These are phyloP conservation scores for Erynnis tages DNA, from an alignment of 2,888 invertebrate species.

Conservation along the genomic window DNA sequence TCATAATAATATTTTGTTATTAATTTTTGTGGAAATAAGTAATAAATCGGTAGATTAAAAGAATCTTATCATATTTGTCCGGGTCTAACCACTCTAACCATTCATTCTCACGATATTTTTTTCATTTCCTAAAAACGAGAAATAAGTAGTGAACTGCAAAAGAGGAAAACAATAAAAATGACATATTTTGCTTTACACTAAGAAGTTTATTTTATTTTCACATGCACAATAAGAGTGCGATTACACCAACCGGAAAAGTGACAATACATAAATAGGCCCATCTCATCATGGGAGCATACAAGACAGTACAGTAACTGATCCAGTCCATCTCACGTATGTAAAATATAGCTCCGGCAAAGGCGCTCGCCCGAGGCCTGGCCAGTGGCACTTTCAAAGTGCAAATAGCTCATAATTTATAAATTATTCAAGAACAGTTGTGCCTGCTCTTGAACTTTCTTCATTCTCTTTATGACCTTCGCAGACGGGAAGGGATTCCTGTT, in stretches of 20 bases:
- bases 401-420: conserved; percentile 47
- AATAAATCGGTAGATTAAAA: no score
- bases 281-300: conserved; percentile 40
- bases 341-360: conserved; percentile 28
- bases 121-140: not conserved
- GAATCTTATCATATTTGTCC: no score
- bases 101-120: not conserved
- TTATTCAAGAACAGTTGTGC: conserved; percentile 60
- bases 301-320: conserved; percentile 37
- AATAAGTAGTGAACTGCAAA: not conserved
- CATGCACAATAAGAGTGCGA: conserved; percentile 66
- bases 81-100: no score
- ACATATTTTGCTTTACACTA: conserved; percentile 64
- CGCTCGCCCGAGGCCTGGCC: conserved; percentile 35
- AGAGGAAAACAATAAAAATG: conserved; percentile 12
- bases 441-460: conserved; percentile 53
- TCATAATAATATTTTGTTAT: no score
- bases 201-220: conserved; percentile 71
- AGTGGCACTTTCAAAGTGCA: conserved; percentile 39
- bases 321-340: conserved; percentile 39
- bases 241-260: conserved; percentile 61
- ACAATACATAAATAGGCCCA: conserved; percentile 51
- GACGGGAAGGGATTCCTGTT: conserved; percentile 43
- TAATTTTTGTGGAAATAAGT: no score
- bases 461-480: conserved; percentile 53